phyloP scores from a whole-genome alignment of 2,113 vertebrate species.

The Halcyon malimbica region DNA sequence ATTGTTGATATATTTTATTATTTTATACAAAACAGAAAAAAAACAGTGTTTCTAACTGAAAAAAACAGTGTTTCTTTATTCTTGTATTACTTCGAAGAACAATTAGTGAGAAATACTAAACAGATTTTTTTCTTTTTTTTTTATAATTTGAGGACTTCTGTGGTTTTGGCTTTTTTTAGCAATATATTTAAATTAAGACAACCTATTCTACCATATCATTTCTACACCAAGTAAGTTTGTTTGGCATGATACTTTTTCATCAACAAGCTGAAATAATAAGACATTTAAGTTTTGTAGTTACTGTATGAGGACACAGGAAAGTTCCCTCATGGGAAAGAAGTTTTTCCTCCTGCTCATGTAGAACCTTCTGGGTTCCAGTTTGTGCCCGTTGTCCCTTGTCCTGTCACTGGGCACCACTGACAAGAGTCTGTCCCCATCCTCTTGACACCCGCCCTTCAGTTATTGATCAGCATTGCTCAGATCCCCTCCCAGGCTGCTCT shows the following conservation, averaged over 20 bases:
- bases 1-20: background rate
- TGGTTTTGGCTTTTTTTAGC: background rate
- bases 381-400: no score
- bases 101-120: background rate
- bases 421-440: no score
- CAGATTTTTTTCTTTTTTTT: background rate
- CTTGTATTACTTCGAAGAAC: background rate
- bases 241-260: background rate
- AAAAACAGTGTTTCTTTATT: background rate
- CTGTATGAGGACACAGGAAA: background rate
- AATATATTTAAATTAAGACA: background rate
- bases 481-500: no score
- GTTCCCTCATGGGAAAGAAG: no score
- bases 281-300: background rate
- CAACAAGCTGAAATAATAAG: background rate
- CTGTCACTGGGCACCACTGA: no score
- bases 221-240: background rate
- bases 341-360: no score
- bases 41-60: background rate
- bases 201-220: background rate
- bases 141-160: background rate
- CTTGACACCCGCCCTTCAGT: no score
- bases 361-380: no score
- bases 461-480: no score
- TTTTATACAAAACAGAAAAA: background rate